Conservation (phyloP, 2,113 vertebrate genomes). For the Eubucco bourcierii region DNA sequence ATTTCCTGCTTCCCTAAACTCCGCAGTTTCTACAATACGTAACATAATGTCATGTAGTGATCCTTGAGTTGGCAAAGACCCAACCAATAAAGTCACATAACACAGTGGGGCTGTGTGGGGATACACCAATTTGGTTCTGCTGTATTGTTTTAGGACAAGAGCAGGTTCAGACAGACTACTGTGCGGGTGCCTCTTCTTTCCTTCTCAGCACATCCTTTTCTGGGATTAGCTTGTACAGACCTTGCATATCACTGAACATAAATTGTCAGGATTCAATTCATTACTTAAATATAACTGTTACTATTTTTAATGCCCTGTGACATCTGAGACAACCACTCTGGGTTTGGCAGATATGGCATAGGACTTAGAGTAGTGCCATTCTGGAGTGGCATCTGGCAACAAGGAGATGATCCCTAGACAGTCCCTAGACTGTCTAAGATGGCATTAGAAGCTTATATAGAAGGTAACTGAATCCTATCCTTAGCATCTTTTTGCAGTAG, state of each 20-base stretch:
- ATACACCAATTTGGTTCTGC: not conserved
- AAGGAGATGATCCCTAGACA: constrained; percentile 7
- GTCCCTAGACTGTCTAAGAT: constrained; percentile 13
- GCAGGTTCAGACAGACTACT: not conserved
- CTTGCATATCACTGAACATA: accelerated
- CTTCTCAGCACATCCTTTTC: not conserved
- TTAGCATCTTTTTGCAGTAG: not conserved
- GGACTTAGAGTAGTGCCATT: not conserved
- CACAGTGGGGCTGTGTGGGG: accelerated
- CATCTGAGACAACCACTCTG: not conserved
- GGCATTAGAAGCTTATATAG: constrained; percentile 23
- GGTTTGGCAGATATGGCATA: not conserved
- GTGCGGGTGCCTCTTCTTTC: not conserved
- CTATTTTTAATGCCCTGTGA: not conserved
- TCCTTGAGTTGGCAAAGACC: not conserved
- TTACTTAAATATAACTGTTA: not conserved
- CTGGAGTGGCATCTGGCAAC: not conserved
- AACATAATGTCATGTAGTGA: not conserved
- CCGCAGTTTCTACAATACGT: not conserved
- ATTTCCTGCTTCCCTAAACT: not conserved
- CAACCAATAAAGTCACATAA: not conserved
- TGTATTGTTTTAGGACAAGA: not conserved
- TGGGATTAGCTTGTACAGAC: not conserved
- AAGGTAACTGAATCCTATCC: not conserved
- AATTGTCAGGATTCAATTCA: not conserved